These are phyloP conservation scores for Zaprionus camerounensis DNA, from an alignment of 1,140 invertebrate genomes.

Conservation along the genomic window DNA sequence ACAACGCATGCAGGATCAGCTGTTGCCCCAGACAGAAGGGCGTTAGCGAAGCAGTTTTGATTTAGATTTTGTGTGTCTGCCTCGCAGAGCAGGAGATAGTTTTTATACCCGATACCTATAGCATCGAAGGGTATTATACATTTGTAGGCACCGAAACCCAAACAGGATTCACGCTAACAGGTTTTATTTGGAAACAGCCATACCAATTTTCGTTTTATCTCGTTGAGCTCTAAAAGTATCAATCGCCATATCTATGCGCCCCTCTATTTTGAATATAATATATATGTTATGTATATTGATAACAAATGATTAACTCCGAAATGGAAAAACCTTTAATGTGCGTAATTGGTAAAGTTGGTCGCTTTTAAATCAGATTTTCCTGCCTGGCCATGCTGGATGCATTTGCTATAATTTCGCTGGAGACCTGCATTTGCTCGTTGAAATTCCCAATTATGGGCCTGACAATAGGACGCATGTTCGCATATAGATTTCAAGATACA, in stretches of 20 bases:
- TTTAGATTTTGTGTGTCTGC: background rate
- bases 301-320: background rate
- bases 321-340: background rate
- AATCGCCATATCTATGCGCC: too few species aligned
- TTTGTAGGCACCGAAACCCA: too few species aligned
- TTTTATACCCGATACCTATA: background rate
- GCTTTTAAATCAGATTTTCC: background rate
- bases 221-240: too few species aligned
- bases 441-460: background rate
- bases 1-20: conserved; percentile 1
- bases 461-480: conserved; percentile 2
- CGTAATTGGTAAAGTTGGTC: background rate
- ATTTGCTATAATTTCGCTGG: background rate
- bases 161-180: too few species aligned
- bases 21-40: background rate
- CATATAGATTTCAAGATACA: conserved; percentile 3
- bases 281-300: background rate
- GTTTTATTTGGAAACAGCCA: too few species aligned
- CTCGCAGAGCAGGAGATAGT: background rate
- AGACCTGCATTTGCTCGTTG: conserved; percentile 1
- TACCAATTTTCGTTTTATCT: too few species aligned
- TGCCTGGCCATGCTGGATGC: background rate
- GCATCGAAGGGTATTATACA: too few species aligned
- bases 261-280: too few species aligned
- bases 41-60: conserved; percentile 1